phyloP scores from a whole-genome alignment of 2,888 invertebrate species.

The Microctonus hyperodae region DNA sequence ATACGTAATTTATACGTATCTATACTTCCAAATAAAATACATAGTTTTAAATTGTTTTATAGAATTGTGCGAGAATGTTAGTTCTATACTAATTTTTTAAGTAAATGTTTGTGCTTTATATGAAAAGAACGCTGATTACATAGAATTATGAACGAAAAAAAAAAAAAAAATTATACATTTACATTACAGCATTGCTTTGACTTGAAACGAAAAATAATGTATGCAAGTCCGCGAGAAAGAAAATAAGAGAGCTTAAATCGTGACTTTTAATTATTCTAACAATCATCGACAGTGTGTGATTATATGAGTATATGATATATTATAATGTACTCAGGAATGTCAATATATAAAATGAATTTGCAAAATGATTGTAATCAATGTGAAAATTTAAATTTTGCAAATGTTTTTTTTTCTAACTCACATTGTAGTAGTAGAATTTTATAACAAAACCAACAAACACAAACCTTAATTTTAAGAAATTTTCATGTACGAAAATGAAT shows the following conservation, averaged over 20 bases:
- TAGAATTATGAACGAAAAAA: background rate
- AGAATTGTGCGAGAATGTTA: slow-evolving; percentile 17
- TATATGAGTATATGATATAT: slow-evolving; percentile 21
- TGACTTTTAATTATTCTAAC: slow-evolving; percentile 9
- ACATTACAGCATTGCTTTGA: slow-evolving; percentile 22
- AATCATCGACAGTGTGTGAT: slow-evolving; percentile 22
- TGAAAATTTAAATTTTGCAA: slow-evolving; percentile 18
- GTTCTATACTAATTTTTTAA: background rate
- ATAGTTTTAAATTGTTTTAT: slow-evolving; percentile 16
- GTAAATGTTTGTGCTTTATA: slow-evolving; percentile 1
- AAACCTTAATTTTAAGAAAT: slow-evolving; percentile 7
- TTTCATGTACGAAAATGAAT: background rate
- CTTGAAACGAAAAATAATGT: slow-evolving; percentile 22
- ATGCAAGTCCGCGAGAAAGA: slow-evolving; percentile 8
- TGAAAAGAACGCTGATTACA: slow-evolving; percentile 2
- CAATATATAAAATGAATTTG: slow-evolving; percentile 22
- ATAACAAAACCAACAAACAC: background rate
- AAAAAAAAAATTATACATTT: background rate
- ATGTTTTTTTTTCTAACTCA: slow-evolving; percentile 18
- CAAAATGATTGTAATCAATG: slow-evolving; percentile 19
- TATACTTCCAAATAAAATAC: slow-evolving; percentile 32
- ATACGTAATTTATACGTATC: slow-evolving; percentile 37
- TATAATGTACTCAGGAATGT: slow-evolving; percentile 27
- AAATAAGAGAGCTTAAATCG: slow-evolving; percentile 26
- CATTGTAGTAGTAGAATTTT: slow-evolving; percentile 21